Evolutionary conservation across 2,888 invertebrate genomes (phyloP), one percentile per base, ranked within the genome.

Genomic region (Chromoteleia sp.): DNA sequence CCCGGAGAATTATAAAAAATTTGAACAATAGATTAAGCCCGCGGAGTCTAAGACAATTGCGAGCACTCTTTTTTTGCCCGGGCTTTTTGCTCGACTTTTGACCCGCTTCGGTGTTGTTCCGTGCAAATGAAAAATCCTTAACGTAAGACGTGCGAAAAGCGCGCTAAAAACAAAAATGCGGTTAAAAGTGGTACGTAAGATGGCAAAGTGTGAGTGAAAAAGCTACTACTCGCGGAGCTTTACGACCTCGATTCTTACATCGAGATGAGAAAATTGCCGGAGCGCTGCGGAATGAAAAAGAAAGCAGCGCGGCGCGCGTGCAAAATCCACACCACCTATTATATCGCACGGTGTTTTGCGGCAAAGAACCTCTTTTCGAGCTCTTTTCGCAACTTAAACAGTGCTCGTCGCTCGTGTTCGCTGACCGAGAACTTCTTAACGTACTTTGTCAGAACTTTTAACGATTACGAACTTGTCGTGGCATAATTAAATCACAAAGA

Each of bases 171-270:
- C 73, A 76, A 73, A 76, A 82, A 79, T 73, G 61, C 76, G 41
- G 82, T 79, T 79, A 79, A 73, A 77, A 77, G 73, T 79, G 65
- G 67, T 59, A 58, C 45, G 43, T 63, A 68, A 74, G 73, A 61
- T 63, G 71, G 63, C 50, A 48, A 54, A 65, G 63, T 59, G 61
- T 67, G 59, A 33, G 71, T 43, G 29, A 63, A 58, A 79, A 76
- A 79, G 79, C 82, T 70, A 75, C 78, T 71, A 52, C 75, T 71
- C 63, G 50, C 39, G 36, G 33, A 80, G 76, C 76, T 82, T 79
- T 82, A 80, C 76, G 76, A 82, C 76, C 76, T 82, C 79, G 50
- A 83, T 83, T 80, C 80, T 70, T 74, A 76, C 80, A 77, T 83
- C 77, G 74, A 74, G 74, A 83, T 80, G 80, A 83, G 77, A 83